These are phyloP conservation scores for Urosaurus nigricauda DNA, from an alignment of 2,797 vertebrate genomes.

Conservation along the genomic window DNA sequence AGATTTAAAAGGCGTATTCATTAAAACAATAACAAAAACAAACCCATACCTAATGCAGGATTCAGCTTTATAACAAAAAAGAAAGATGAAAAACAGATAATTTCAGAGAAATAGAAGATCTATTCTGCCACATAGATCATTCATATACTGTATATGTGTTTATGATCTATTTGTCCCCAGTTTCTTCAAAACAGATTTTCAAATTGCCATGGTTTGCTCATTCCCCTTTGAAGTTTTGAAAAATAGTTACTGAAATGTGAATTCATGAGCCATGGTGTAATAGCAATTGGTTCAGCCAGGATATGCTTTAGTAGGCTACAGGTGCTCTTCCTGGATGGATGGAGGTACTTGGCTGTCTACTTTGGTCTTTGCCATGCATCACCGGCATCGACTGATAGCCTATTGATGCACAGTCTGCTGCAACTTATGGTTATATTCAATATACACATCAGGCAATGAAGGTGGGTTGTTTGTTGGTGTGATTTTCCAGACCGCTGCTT, in stretches of 20 bases:
- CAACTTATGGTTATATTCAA: slow-evolving; percentile 54
- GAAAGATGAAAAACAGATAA: not conserved
- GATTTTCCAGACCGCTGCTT: slow-evolving; percentile 65
- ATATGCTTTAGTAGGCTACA: slow-evolving; percentile 35
- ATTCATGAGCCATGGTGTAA: slow-evolving; percentile 30
- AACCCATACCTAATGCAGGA: not conserved
- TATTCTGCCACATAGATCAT: not conserved
- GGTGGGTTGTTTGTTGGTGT: slow-evolving; percentile 65
- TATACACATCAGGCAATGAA: slow-evolving; percentile 46
- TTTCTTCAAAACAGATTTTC: not conserved
- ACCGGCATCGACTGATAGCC: slow-evolving; percentile 36
- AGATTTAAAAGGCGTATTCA: not conserved
- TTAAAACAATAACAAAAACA: not conserved
- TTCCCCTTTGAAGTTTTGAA: slow-evolving; percentile 22
- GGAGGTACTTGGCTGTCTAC: slow-evolving; percentile 48
- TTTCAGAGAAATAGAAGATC: slow-evolving; percentile 17
- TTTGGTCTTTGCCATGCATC: slow-evolving; percentile 45
- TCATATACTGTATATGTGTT: not conserved
- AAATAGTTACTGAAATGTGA: slow-evolving; percentile 45
- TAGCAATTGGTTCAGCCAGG: slow-evolving; percentile 37
- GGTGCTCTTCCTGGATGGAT: slow-evolving; percentile 18
- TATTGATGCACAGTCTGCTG: slow-evolving; percentile 59
- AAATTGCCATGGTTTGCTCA: not conserved
- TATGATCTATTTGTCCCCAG: not conserved
- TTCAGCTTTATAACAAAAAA: not conserved